A percentile compares a stretch with the other conserved stretches of the same genome.
Evolutionary conservation across 1,140 invertebrate genomes (phyloP).

Genomic region (Halesus radiatus): DNA sequence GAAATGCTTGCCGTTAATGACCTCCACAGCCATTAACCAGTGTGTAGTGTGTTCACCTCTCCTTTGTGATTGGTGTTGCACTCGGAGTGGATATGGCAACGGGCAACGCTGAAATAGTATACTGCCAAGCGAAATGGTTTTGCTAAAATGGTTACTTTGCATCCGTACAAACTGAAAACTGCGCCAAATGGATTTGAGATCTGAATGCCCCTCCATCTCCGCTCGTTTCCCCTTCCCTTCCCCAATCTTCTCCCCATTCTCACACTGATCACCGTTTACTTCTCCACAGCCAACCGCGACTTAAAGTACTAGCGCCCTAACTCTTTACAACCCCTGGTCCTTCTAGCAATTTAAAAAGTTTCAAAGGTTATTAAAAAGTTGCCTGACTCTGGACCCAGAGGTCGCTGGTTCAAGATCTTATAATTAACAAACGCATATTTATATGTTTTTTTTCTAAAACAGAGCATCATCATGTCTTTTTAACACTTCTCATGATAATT

Average conservation of each 20-base stretch:
- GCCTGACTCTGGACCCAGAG: too few species aligned
- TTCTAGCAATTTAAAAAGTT: too few species aligned
- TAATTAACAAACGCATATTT: too few species aligned
- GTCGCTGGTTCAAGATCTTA: too few species aligned
- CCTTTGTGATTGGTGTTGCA: slow-evolving; percentile 28
- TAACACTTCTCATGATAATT: too few species aligned
- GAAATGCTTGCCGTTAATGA: slow-evolving; percentile 24
- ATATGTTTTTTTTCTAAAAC: too few species aligned
- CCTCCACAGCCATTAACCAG: slow-evolving; percentile 22
- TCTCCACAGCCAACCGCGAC: background rate
- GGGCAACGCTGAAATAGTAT: background rate
- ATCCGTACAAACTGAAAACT: slow-evolving; percentile 38
- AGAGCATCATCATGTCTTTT: too few species aligned
- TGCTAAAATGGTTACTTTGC: slow-evolving; percentile 35
- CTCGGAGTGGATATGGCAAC: background rate
- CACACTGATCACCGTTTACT: slow-evolving; percentile 14
- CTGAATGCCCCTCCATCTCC: background rate
- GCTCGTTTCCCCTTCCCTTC: slow-evolving; percentile 10
- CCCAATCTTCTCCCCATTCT: background rate
- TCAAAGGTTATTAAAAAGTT: too few species aligned
- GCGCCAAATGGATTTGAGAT: slow-evolving; percentile 42
- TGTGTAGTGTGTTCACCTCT: slow-evolving; percentile 15
- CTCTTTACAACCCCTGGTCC: too few species aligned
- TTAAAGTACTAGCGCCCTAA: background rate
- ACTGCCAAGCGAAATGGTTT: slow-evolving; percentile 7